These are phyloP conservation scores for Drosophila pseudotakahashii DNA, from an alignment of 2,888 invertebrate species.

Conservation along the genomic window DNA sequence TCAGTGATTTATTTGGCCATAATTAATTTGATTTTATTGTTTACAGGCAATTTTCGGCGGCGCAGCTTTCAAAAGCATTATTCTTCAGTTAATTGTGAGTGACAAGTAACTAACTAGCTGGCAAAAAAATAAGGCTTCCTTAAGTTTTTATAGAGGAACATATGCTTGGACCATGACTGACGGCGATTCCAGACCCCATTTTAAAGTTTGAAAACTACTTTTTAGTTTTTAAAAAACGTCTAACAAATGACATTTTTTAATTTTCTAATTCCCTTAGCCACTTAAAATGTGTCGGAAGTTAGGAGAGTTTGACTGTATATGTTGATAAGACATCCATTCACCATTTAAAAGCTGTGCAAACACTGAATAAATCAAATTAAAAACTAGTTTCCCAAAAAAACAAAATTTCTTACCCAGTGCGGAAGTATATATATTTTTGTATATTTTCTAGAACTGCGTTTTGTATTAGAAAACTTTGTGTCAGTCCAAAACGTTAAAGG, in stretches of 20 bases:
- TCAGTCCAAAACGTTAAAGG: too few species aligned
- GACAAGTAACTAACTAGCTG: conserved; percentile 10
- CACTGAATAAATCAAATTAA: conserved; percentile 2
- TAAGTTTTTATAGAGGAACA: too few species aligned
- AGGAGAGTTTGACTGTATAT: not conserved
- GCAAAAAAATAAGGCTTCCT: not conserved
- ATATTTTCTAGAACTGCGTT: not conserved
- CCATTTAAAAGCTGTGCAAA: conserved; percentile 5
- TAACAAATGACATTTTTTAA: not conserved
- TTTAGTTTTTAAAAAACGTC: too few species aligned
- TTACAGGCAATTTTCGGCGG: conserved; percentile 31
- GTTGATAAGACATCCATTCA: not conserved
- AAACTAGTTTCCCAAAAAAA: conserved; percentile 4
- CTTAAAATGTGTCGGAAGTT: not conserved
- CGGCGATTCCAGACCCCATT: too few species aligned
- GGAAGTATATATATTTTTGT: not conserved
- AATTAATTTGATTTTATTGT: conserved; percentile 65
- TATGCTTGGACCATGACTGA: too few species aligned
- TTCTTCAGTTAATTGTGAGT: conserved; percentile 4
- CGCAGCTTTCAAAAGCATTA: conserved; percentile 16
- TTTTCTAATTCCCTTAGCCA: not conserved
- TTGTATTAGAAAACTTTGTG: not conserved
- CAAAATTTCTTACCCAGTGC: not conserved
- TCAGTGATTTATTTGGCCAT: conserved; percentile 64
- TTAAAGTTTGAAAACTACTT: too few species aligned